Evolutionary conservation across 1,140 invertebrate genomes (phyloP), one percentile per base, ranked within the genome.

Genomic region (Megathymus violae): DNA sequence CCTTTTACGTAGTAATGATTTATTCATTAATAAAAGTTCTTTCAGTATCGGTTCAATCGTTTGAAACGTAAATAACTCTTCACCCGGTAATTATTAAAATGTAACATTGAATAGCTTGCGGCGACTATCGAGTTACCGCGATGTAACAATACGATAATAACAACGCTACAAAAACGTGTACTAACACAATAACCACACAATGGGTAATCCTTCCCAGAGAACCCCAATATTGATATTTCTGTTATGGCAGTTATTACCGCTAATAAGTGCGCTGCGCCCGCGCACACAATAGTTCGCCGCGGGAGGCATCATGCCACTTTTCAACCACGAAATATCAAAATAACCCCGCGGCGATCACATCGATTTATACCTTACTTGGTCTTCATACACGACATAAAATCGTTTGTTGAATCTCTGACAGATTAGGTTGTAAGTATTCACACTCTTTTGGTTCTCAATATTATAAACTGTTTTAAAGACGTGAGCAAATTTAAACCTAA

Each of bases 201-300:
- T 56, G 52, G 52, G 22, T 54, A 54, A 54, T 54, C 51, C 36
- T 54, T 41, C 3, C 27, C 4, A 9, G 4, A 4, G 27, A 22
- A 31, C 27, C 52, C 52, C 40, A 56, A 56, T 56, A 56, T 56
- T 56, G 52, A 56, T 56, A 56, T 56, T 56, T 56, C 40, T 40
- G 52, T 56, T 56, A 56, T 56, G 40, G 52, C 52, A 44, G 38
- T 44, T 56, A 56, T 56, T 19, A 40, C 22, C 40, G n/a, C 22
- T 38, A 25, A 54, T 38, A 22, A 40, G n/a, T 25, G 17, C 52
- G 38, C 52, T 56, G 52, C 38, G 38, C 40, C 14, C 17, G 51
- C 51, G 51, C 51, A 43, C 13, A 56, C 51, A 56, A 56, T 27
- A 16, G 3, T 1, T 0, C 51, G 22, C 52, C 25, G 27, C 52